These are phyloP conservation scores for Lagria hirta DNA, from an alignment of 2,888 invertebrate species.

Conservation along the genomic window DNA sequence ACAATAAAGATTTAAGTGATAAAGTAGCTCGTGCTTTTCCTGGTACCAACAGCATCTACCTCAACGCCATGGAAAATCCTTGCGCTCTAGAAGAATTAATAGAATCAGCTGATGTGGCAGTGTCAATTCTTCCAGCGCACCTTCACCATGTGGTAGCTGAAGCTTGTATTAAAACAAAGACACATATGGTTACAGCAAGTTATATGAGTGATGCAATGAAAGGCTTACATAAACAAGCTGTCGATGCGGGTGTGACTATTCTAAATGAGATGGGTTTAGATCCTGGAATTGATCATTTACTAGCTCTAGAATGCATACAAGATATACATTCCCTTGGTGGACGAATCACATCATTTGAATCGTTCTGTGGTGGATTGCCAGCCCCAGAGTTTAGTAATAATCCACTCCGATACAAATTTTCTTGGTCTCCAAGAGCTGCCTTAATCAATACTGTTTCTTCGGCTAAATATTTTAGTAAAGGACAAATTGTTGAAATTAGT, in stretches of 20 bases:
- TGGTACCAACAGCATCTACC: conserved; percentile 75
- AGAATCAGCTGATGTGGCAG: conserved; percentile 71
- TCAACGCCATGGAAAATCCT: conserved; percentile 72
- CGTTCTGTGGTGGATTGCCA: conserved; percentile 96
- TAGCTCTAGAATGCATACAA: conserved; percentile 96
- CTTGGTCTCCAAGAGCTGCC: conserved; percentile 96
- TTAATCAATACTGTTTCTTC: conserved; percentile 85
- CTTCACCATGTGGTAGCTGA: conserved; percentile 85
- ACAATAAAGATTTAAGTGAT: conserved; percentile 85
- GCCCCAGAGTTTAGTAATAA: conserved; percentile 96
- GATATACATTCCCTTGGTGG: conserved; percentile 88
- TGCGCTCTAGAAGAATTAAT: conserved; percentile 73
- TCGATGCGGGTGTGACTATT: conserved; percentile 86
- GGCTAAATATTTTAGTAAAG: conserved; percentile 59
- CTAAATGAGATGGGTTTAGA: conserved; percentile 97
- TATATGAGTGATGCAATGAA: conserved; percentile 86
- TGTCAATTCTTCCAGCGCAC: conserved; percentile 88
- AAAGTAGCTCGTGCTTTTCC: conserved; percentile 74
- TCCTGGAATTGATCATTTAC: conserved; percentile 82
- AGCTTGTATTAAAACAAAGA: conserved; percentile 81
- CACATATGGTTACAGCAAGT: conserved; percentile 95
- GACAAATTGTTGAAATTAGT: conserved; percentile 77
- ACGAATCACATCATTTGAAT: conserved; percentile 90
- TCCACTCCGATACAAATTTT: conserved; percentile 87
- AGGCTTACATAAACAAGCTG: conserved; percentile 75